Conservation (phyloP, 2,888 invertebrate species). For the Pollenia angustigena region DNA sequence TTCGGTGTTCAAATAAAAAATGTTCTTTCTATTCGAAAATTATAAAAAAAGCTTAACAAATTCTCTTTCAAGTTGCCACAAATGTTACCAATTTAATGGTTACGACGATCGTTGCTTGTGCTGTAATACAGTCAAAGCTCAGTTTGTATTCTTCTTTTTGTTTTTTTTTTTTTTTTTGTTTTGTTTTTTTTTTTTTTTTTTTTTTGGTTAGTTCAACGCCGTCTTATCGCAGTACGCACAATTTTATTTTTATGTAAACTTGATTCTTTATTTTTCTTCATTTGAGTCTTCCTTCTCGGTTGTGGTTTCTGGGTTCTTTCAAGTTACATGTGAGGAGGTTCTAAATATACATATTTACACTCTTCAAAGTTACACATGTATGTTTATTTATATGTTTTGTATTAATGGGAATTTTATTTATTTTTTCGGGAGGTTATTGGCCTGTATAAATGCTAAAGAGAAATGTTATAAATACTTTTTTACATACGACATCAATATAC, state of each 20-base stretch:
- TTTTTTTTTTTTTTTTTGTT: too few relatives aligned
- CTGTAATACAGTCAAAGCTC: constrained; percentile 49
- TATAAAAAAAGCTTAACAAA: constrained; percentile 8
- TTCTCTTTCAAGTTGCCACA: constrained; percentile 36
- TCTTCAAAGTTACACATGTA: neutral
- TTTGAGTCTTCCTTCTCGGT: constrained; percentile 34
- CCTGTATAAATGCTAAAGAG: constrained; percentile 75
- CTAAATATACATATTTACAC: constrained; percentile 64
- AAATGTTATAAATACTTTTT: constrained; percentile 66
- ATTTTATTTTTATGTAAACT: constrained; percentile 58
- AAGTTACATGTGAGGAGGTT: constrained; percentile 40
- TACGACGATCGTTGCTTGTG: constrained; percentile 35
- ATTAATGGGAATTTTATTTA: constrained; percentile 52
- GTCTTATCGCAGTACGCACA: constrained; percentile 38
- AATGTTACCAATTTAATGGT: constrained; percentile 40
- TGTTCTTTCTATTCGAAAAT: constrained; percentile 5
- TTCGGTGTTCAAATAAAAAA: neutral
- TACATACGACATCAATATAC: constrained; percentile 72
- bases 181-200: constrained; percentile 17
- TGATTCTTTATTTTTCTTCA: constrained; percentile 77
- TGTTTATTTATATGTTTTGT: constrained; percentile 16
- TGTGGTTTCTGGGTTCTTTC: constrained; percentile 54
- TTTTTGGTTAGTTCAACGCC: neutral
- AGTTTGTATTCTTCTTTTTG: constrained; percentile 20
- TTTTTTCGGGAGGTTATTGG: constrained; percentile 81